Conservation (phyloP, 2,797 vertebrate species). For the Eupleurogrammus muticus region DNA sequence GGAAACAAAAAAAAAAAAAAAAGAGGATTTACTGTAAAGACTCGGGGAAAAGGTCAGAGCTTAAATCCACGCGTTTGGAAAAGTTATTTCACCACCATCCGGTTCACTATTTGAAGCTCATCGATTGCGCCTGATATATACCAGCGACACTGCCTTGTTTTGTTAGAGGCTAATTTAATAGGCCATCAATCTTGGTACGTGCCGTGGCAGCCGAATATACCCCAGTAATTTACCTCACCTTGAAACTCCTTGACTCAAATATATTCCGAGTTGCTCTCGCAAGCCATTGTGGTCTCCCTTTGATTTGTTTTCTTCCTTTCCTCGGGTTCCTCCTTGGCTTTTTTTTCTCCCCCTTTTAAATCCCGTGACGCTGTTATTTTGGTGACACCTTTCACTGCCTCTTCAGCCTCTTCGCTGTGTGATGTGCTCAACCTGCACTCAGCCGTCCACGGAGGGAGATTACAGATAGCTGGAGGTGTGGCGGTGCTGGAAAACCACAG, state of each 20-base stretch:
- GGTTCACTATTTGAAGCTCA: constrained; percentile 48
- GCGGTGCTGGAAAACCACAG: constrained; percentile 60
- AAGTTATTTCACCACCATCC: constrained; percentile 59
- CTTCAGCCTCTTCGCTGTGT: constrained; percentile 44
- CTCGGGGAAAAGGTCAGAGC: constrained; percentile 48
- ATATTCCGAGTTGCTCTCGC: constrained; percentile 48
- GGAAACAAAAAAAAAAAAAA: constrained; percentile 10
- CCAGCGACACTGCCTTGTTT: constrained; percentile 36
- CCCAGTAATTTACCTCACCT: constrained; percentile 70
- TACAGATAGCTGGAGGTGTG: constrained; percentile 71
- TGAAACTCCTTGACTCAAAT: constrained; percentile 63
- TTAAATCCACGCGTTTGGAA: constrained; percentile 58
- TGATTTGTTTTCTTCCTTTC: constrained; percentile 24
- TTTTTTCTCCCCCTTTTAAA: constrained; percentile 25
- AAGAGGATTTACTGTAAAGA: constrained; percentile 52
- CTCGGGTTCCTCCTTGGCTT: not conserved
- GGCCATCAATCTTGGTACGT: constrained; percentile 47
- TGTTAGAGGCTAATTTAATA: constrained; percentile 60
- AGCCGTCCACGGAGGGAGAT: constrained; percentile 60
- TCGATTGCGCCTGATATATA: constrained; percentile 51
- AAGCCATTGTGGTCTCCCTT: constrained; percentile 53
- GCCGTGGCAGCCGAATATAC: constrained; percentile 40
- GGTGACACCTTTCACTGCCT: constrained; percentile 49
- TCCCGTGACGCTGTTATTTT: constrained; percentile 51
- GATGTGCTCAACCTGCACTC: constrained; percentile 43